Evolutionary conservation across 2,113 vertebrate genomes (phyloP), one percentile per base, ranked within the genome.

Genomic region (Calidris pygmaea): DNA sequence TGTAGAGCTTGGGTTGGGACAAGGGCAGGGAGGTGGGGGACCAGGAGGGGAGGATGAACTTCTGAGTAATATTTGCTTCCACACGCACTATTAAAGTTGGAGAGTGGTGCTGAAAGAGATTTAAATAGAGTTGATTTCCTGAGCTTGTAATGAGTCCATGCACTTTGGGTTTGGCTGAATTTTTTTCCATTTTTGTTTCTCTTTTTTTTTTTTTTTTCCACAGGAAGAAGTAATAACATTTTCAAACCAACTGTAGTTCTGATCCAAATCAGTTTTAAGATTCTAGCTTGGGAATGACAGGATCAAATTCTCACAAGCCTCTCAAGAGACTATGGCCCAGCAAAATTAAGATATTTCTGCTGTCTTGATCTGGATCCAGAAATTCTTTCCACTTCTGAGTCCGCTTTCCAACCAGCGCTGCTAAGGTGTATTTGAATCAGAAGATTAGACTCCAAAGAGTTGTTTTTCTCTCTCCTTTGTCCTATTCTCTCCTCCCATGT

Each of bases 101-200:
- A 96, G 70, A 95, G 92, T 70, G 77, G 87, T 95, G 77, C 89
- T 94, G 89, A 94, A 95, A 96, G 58, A 71, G 91, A 89, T 59
- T 95, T 95, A 95, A 96, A 96, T 91, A 89, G 81, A 95, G 75
- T 87, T 94, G 77, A 96, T 96, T 96, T 96, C 94, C 87, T 95
- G 94, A 92, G 41, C 77, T 94, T 95, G 94, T 95, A 96, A 94
- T 93, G 92, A 95, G 91, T 92, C 89, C 66, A 66, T 92, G 85
- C 94, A 77, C 84, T 96, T 95, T 93, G 92, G 96, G 73, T 95
- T 96, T 97, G 89, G 95, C 93, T 95, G 77, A 70, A 6, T 92
- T 78, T 92, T 93, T 92, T 96, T 89, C 85, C 86, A 48, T 94
- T 93, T 89, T 92, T 83, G 10, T 85, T 82, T 35, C 7, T 73